Evolutionary conservation across 1,140 invertebrate species (phyloP), one percentile per base, ranked within the genome.

Genomic region (Metaphire vulgaris): DNA sequence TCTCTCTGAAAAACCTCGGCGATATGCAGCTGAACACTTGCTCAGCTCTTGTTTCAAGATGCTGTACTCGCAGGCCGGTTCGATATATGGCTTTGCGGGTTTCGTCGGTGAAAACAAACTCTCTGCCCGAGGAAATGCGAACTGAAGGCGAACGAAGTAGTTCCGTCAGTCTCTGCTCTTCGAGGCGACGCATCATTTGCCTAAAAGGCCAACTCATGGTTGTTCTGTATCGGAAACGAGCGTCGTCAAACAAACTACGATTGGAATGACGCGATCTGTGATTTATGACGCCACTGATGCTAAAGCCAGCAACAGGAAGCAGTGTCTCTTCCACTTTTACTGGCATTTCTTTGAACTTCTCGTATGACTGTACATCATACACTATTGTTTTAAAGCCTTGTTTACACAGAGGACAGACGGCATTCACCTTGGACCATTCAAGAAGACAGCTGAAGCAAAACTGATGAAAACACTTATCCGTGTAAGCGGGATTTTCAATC

Each of bases 341-440:
- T 82, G 90, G 88, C 83, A 94, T 94, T 78, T 94, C 90, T 80
- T 97, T 93, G 86, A 93, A 96, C 81, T 95, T 92, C 78, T 91
- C 89, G 83, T 92, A 91, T 0, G 92, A 92, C 79, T 91, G 90
- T 1, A 97, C 92, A 90, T 94, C 96, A 83, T 96, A 93, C 79
- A 96, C 93, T 56, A 97, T 97, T 2, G 91, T 92, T 80, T 90
- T 92, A 83, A 97, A 97, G 1, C 89, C 89, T 82, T 95, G 92
- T 81, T 97, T 97, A 86, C 95, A 98, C 0, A 98, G 86, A 1
- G 95, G 95, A 86, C 95, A 98, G 82, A 94, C 94, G 16, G 93
- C 89, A 86, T 97, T 96, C 12, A 96, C 91, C 88, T 96, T 96
- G 34, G 94, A 95, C 95, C 95, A 98, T 82, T 95, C 92, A 65